Conservation (phyloP, 2,797 vertebrate genomes). For the Eupleurogrammus muticus region DNA sequence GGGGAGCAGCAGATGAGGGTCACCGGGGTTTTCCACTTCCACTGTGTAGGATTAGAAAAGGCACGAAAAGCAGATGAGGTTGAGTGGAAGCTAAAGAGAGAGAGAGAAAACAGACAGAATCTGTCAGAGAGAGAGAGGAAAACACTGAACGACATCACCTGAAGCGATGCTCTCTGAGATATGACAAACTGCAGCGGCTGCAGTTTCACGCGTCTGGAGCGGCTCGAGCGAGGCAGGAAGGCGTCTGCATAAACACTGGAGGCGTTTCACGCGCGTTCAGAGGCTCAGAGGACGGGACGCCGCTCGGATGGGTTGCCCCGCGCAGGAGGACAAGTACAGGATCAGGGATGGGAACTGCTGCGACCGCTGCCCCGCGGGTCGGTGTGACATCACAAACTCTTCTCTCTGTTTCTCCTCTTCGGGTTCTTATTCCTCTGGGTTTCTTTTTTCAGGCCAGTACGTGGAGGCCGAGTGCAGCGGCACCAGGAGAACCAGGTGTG, state of each 20-base stretch:
- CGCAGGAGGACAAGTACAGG: rapidly evolving
- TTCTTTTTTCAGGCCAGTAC: constrained; percentile 57
- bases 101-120: constrained; percentile 45
- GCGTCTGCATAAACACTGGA: too few relatives aligned
- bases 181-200: neutral
- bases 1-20: constrained; percentile 48
- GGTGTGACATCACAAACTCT: constrained; percentile 29
- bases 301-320: neutral
- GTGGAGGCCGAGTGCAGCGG: constrained; percentile 2
- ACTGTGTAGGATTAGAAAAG: constrained; percentile 66
- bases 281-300: too few relatives aligned
- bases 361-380: constrained; percentile 66
- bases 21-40: constrained; percentile 74
- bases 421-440: neutral
- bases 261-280: too few relatives aligned
- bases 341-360: constrained; percentile 30
- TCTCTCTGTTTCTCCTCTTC: neutral
- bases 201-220: neutral
- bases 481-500: constrained; percentile 8
- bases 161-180: neutral
- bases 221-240: neutral
- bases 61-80: constrained; percentile 44
- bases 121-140: constrained; percentile 10
- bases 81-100: neutral
- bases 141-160: constrained; percentile 2